phyloP scores from a whole-genome alignment of 2,797 vertebrate genomes.

The Melanogrammus aeglefinus region DNA sequence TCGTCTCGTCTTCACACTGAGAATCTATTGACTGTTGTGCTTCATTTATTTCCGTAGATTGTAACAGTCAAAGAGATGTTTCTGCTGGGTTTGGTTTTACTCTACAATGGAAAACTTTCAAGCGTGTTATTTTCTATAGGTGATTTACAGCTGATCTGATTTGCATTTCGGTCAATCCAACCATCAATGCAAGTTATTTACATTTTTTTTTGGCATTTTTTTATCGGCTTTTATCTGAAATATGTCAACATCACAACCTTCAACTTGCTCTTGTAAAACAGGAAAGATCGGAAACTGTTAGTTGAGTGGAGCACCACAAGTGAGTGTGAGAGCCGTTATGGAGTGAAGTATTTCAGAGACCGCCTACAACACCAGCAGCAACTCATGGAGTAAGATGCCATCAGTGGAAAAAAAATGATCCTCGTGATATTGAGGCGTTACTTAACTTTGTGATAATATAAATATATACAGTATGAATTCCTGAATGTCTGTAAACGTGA shows the following conservation, averaged over 20 bases:
- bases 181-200: constrained; percentile 12
- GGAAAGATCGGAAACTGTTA: constrained; percentile 5
- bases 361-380: constrained; percentile 45
- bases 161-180: constrained; percentile 26
- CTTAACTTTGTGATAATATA: constrained; percentile 42
- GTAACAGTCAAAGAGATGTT: constrained; percentile 5
- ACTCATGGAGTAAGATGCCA: constrained; percentile 27
- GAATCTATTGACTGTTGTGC: constrained; percentile 13
- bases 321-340: constrained; percentile 6
- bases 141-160: not conserved
- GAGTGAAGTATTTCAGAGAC: constrained; percentile 20
- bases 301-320: constrained; percentile 10
- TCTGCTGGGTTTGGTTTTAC: not conserved
- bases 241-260: constrained; percentile 13
- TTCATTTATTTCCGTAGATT: constrained; percentile 21
- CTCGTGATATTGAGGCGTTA: constrained; percentile 19
- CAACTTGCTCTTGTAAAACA: constrained; percentile 16
- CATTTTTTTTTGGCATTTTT: constrained; percentile 16
- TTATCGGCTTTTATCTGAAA: constrained; percentile 14
- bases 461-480: constrained; percentile 45
- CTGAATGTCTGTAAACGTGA: constrained; percentile 42
- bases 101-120: not conserved
- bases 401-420: constrained; percentile 14
- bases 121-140: not conserved
- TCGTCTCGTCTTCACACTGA: constrained; percentile 24